Percentiles rank a stretch among this genome's conserved stretches.
Conservation (phyloP, 2,888 invertebrate species). For the Cheilosia vernalis region DNA sequence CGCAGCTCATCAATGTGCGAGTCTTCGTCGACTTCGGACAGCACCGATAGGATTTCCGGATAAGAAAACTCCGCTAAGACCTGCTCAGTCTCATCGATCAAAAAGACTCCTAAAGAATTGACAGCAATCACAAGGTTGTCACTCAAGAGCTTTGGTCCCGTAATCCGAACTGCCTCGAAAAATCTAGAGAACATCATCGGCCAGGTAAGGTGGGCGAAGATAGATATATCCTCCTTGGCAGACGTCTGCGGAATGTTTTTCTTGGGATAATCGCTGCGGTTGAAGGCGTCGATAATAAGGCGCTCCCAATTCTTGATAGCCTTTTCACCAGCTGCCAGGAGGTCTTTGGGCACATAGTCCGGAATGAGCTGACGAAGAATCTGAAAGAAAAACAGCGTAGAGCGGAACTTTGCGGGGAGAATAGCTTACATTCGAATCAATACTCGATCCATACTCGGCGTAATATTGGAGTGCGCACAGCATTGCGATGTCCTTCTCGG, state of each 20-base stretch:
- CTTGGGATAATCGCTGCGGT: conserved; percentile 88
- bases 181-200: conserved; percentile 97
- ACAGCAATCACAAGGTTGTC: conserved; percentile 95
- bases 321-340: conserved; percentile 85
- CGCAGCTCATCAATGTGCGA: conserved; percentile 87
- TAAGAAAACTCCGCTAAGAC: conserved; percentile 94
- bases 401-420: background rate
- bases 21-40: conserved; percentile 83
- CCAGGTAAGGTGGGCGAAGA: conserved; percentile 96
- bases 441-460: conserved; percentile 89
- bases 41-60: conserved; percentile 92
- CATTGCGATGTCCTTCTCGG: conserved; percentile 93
- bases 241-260: conserved; percentile 87
- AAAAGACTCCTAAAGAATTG: conserved; percentile 96
- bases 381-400: conserved; percentile 62
- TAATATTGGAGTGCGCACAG: conserved; percentile 96
- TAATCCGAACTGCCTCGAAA: conserved; percentile 93
- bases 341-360: conserved; percentile 79
- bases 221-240: conserved; percentile 95
- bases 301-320: conserved; percentile 89
- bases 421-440: conserved; percentile 87
- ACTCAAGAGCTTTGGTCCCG: conserved; percentile 87
- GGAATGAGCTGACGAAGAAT: conserved; percentile 78
- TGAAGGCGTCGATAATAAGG: conserved; percentile 89
- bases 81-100: conserved; percentile 96